phyloP scores from a whole-genome alignment of 2,113 vertebrate species.

The Salvelinus namaycush region DNA sequence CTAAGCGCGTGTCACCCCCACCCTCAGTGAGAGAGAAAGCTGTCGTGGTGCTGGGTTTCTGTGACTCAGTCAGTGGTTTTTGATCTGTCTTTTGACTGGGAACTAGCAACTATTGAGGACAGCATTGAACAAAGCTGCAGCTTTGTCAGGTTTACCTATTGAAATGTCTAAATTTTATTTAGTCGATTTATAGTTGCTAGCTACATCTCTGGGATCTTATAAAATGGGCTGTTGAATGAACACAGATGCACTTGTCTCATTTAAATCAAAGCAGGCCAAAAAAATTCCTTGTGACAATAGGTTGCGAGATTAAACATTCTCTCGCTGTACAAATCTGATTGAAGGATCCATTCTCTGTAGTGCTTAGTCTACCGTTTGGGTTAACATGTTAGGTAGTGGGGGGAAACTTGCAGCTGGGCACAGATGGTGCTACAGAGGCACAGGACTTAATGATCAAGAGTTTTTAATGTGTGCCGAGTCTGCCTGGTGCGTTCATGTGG shows the following conservation, averaged over 20 bases:
- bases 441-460: constrained; percentile 54
- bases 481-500: constrained; percentile 53
- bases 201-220: neutral
- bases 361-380: constrained; percentile 21
- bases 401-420: constrained; percentile 43
- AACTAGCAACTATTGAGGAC: constrained; percentile 2
- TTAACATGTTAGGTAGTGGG: constrained; percentile 40
- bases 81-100: neutral
- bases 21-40: constrained; percentile 19
- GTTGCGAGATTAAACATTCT: constrained; percentile 31
- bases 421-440: constrained; percentile 39
- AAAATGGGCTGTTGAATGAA: constrained; percentile 34
- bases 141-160: neutral
- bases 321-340: constrained; percentile 36
- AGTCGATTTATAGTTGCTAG: constrained; percentile 4
- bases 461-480: constrained; percentile 51
- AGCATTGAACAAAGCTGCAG: neutral
- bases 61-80: neutral
- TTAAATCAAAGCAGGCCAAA: constrained; percentile 19
- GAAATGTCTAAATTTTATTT: neutral
- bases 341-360: constrained; percentile 32
- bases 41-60: constrained; percentile 26
- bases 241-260: constrained; percentile 25
- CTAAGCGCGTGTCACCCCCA: constrained; percentile 54
- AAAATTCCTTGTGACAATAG: constrained; percentile 31